phyloP scores from a whole-genome alignment of 2,113 vertebrate species.

The Pithys albifrons region DNA sequence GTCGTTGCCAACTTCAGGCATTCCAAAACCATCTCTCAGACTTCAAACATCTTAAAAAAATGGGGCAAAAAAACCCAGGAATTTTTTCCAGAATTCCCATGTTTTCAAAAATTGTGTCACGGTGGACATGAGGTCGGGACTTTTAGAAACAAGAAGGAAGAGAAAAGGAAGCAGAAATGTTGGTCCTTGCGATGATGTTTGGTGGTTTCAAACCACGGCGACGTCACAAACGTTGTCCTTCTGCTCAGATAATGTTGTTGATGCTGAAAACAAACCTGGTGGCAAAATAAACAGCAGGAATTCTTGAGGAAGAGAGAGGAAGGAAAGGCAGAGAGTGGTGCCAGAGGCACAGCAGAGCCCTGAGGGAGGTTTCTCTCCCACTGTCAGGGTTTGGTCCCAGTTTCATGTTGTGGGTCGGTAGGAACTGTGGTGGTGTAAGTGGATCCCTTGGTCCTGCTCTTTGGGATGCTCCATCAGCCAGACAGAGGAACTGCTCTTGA shows the following conservation, averaged over 20 bases:
- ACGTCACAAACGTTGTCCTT: rapidly evolving
- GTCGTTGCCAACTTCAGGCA: background rate
- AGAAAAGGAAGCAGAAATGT: background rate
- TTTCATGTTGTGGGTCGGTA: rapidly evolving
- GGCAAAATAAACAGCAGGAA: background rate
- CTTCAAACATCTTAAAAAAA: background rate
- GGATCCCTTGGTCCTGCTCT: rapidly evolving
- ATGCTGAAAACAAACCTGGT: background rate
- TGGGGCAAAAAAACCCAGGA: rapidly evolving
- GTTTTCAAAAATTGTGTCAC: background rate
- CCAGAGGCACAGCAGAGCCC: background rate
- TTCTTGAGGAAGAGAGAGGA: background rate
- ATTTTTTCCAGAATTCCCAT: rapidly evolving
- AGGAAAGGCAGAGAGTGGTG: background rate
- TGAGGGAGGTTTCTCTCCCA: background rate
- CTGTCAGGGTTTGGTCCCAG: rapidly evolving
- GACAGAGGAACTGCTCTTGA: background rate
- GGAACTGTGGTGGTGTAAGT: rapidly evolving
- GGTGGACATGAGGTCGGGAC: background rate
- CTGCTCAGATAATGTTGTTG: background rate
- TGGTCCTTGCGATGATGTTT: background rate
- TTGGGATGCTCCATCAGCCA: background rate
- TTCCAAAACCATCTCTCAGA: background rate
- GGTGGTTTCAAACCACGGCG: rapidly evolving
- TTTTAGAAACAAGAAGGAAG: background rate